Evolutionary conservation across 2,888 invertebrate species (phyloP).

Genomic region (Synergus laeviventris): DNA sequence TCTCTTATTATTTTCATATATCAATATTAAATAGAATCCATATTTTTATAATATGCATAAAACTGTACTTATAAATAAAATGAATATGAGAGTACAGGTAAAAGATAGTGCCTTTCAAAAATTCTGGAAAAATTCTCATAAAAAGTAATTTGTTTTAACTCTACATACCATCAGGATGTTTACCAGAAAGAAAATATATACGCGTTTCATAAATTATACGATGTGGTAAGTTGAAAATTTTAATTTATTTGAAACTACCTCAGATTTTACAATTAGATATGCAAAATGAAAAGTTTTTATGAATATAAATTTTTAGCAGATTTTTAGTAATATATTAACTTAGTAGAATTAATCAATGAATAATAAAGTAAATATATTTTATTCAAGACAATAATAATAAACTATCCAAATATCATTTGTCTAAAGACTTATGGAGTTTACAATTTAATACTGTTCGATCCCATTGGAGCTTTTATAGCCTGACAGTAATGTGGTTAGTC

Average conservation of each 20-base stretch:
- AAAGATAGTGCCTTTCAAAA: no score
- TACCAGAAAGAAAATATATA: no score
- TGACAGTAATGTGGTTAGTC: slow-evolving; percentile 2
- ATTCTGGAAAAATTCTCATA: slow-evolving; percentile 28
- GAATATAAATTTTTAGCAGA: not conserved
- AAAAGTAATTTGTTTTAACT: not conserved
- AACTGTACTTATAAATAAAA: no score
- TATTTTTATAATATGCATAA: no score
- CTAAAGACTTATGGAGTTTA: slow-evolving; percentile 27
- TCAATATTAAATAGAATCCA: no score
- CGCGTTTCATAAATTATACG: not conserved
- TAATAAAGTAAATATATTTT: not conserved
- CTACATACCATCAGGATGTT: not conserved
- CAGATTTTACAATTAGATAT: no score
- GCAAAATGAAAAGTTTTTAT: not conserved
- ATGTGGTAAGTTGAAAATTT: no score
- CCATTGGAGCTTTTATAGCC: slow-evolving; percentile 29
- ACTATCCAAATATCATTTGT: not conserved
- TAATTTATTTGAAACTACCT: no score
- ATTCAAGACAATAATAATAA: slow-evolving; percentile 2
- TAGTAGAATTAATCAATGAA: not conserved
- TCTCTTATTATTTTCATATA: not conserved
- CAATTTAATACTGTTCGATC: slow-evolving; percentile 19
- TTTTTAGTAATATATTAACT: not conserved
- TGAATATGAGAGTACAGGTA: no score